A percentile compares a stretch with the other conserved stretches of the same genome.
Conservation (phyloP, 2,113 vertebrate genomes). For the Cyrtonyx montezumae region DNA sequence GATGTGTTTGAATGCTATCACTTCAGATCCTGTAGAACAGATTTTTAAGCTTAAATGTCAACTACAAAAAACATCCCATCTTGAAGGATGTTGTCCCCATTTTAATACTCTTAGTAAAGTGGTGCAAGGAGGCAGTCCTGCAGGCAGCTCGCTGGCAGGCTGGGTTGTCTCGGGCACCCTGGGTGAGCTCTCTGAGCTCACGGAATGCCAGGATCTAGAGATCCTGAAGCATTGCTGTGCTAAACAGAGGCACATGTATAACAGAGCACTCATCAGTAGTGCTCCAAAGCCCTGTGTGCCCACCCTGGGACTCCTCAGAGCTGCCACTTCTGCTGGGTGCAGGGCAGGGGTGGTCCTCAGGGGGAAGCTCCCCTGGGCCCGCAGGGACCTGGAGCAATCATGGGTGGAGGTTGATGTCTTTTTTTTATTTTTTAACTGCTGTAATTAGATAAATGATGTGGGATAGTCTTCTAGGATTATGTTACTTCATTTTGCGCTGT, state of each 20-base stretch:
- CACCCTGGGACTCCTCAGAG: neutral
- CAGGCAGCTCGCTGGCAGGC: neutral
- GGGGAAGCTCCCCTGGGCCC: neutral
- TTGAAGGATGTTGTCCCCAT: neutral
- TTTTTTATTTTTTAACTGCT: neutral
- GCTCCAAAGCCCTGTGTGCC: neutral
- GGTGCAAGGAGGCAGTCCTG: neutral
- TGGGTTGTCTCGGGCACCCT: neutral
- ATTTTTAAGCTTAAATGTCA: neutral
- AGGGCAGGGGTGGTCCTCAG: neutral
- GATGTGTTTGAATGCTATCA: neutral
- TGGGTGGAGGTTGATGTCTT: neutral
- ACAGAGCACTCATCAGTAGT: neutral
- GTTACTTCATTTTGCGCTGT: neutral
- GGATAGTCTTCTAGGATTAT: neutral
- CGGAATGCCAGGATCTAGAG: neutral
- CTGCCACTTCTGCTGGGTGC: conserved; percentile 80
- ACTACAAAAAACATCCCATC: neutral
- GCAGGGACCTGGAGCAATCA: neutral
- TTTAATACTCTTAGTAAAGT: neutral
- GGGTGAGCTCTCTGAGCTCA: neutral
- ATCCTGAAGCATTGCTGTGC: neutral
- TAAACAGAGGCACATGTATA: neutral
- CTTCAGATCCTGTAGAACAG: neutral
- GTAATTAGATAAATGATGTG: neutral